Base-by-base conservation (phyloP, 2,888 invertebrate genomes). In the Cacoxenus indagator region DNA sequence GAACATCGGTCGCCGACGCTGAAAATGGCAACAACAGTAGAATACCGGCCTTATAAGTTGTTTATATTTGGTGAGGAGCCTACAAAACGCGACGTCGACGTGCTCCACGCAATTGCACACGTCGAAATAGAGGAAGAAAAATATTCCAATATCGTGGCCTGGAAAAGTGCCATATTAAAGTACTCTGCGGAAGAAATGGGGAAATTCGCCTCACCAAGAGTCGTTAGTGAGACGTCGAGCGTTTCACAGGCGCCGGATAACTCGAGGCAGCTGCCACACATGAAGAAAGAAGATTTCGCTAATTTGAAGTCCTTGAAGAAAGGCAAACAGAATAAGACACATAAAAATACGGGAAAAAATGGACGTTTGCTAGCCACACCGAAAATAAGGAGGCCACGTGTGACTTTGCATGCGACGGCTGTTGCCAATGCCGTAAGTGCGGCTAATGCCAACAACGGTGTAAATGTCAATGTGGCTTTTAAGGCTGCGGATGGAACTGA, bases 21-120 rank as follows among this genome's bases (percentile, higher is more conserved):
- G 14, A 48, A 1, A 26, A 6, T 48, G 1, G 22, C 8, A 9
- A 14, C 5, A 9, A 31, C 4, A 22, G 6, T 6, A 11, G 4
- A 9, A 3, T 1, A 14, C 17, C 1, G 5, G 8, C 8, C 19
- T 48, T 17, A 1, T 17, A 11, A 9, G 19, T 17, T 17, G 5
- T 11, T 4, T 43, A 9, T 70, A 46, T n/a, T n/a, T 62, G 95
- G 96, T 0, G 90, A 91, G 78, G 90, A 90, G 76, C 95, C 95
- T 1, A 92, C 93, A 0, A 95, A 95, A 85, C 90, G 93, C 75
- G 96, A 97, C 87, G 89, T 92, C 65, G 92, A 94, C 73, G 95
- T 96, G 65, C 92, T 91, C 79, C 93, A 94, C 76, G 96, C 95
- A 31, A 83, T 96, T 68, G 89, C 90, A 19, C 89, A 90, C 70